Evolutionary conservation across 2,888 invertebrate genomes (phyloP).

Genomic region (Brachylomia viminalis): DNA sequence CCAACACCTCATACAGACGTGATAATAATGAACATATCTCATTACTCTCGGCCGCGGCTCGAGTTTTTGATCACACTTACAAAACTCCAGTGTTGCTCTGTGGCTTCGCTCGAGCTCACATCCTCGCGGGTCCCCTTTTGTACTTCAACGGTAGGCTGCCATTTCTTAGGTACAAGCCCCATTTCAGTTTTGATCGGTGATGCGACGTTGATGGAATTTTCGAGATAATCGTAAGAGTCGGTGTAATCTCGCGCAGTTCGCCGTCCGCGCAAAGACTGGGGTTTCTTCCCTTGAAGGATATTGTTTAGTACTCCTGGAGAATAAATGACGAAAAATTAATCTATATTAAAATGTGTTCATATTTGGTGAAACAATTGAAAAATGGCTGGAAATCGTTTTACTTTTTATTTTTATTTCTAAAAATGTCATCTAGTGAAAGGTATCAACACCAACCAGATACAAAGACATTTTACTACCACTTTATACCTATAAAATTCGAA

Average conservation of each 20-base stretch:
- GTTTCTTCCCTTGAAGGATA: conserved; percentile 18
- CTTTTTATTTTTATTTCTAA: too few species aligned
- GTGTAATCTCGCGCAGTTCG: not conserved
- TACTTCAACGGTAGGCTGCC: not conserved
- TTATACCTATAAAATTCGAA: too few species aligned
- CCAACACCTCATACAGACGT: too few species aligned
- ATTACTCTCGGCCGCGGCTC: not conserved
- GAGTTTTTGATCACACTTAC: conserved; percentile 13
- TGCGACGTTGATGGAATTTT: not conserved
- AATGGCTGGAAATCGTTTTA: too few species aligned
- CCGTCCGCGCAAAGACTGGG: not conserved
- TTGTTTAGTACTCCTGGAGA: conserved; percentile 21
- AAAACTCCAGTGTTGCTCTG: conserved; percentile 8
- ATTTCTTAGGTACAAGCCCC: not conserved
- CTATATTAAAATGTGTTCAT: too few species aligned
- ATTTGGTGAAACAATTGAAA: too few species aligned
- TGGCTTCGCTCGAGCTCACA: too few species aligned
- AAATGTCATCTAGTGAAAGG: too few species aligned
- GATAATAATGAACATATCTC: not conserved
- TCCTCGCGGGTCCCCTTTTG: not conserved
- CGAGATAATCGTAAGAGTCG: conserved; percentile 16
- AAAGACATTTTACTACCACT: too few species aligned
- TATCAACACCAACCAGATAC: too few species aligned
- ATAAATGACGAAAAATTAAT: too few species aligned
- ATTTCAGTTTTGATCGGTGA: too few species aligned